Evolutionary conservation across 2,113 vertebrate species (phyloP).

Genomic region (Vidua chalybeata): DNA sequence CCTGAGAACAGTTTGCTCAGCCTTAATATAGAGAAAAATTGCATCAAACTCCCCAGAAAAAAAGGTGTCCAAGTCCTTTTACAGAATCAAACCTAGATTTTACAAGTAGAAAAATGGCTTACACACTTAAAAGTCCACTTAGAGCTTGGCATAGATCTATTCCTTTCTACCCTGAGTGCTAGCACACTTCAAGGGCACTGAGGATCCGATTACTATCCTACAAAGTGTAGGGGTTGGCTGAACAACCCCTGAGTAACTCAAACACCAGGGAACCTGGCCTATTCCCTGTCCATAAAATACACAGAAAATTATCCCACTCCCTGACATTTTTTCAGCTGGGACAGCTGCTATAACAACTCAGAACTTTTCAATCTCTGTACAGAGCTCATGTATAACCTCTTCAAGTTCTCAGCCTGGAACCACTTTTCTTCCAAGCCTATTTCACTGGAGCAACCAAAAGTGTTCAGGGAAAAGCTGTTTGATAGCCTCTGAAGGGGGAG

Average conservation of each 20-base stretch:
- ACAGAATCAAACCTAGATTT: conserved; percentile 54
- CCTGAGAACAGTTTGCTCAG: neutral
- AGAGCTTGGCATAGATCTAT: conserved; percentile 54
- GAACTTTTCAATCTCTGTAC: conserved; percentile 61
- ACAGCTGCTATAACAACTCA: conserved; percentile 73
- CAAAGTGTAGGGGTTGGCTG: conserved; percentile 67
- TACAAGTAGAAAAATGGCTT: conserved; percentile 60
- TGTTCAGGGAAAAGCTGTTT: neutral
- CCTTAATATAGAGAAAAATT: conserved; percentile 20
- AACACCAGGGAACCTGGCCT: conserved; percentile 68
- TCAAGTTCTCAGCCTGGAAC: conserved; percentile 44
- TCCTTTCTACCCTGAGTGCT: conserved; percentile 55
- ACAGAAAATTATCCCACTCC: conserved; percentile 70
- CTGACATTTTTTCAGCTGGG: conserved; percentile 75
- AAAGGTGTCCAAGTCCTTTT: conserved; percentile 52
- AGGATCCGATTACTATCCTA: conserved; percentile 71
- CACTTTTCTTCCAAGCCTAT: conserved; percentile 38
- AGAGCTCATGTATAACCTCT: conserved; percentile 53
- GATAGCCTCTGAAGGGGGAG: neutral
- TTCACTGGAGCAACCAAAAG: neutral
- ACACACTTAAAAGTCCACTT: conserved; percentile 65
- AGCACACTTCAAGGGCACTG: conserved; percentile 70
- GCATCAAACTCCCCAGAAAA: neutral
- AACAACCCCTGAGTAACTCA: conserved; percentile 65
- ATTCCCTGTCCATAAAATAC: conserved; percentile 71